Percentiles rank a stretch among this genome's conserved stretches.
phyloP scores from a whole-genome alignment of 2,113 vertebrate genomes.

The Pao palembangensis region DNA sequence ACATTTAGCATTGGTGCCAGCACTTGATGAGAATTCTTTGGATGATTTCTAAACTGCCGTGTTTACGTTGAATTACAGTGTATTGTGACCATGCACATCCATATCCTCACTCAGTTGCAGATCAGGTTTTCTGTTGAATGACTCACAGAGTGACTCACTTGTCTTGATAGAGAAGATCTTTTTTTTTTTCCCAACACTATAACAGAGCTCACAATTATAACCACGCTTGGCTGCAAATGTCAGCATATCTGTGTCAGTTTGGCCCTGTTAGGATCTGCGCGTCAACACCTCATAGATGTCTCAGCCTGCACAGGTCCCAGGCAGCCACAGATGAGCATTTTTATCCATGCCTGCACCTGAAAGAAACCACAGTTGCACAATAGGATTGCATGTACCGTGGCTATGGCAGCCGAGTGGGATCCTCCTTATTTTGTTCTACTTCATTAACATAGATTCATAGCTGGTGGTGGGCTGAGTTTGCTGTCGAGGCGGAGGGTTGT shows the following conservation, averaged over 20 bases:
- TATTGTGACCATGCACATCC: neutral
- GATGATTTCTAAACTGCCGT: no score
- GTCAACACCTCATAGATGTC: conserved; percentile 65
- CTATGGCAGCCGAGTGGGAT: conserved; percentile 18
- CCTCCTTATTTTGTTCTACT: conserved; percentile 65
- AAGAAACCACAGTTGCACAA: conserved; percentile 61
- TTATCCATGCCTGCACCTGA: conserved; percentile 69
- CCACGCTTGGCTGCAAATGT: conserved; percentile 64
- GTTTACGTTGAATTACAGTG: neutral
- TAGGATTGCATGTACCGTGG: conserved; percentile 38
- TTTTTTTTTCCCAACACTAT: conserved; percentile 33
- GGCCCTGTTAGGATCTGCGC: conserved; percentile 47
- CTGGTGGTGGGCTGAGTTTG: conserved; percentile 15
- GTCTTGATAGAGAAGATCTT: conserved; percentile 20
- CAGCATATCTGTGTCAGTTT: conserved; percentile 58
- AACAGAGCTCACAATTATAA: conserved; percentile 57
- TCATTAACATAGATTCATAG: conserved; percentile 61
- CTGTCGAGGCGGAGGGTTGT: neutral
- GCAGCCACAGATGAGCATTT: conserved; percentile 50
- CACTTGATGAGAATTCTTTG: no score
- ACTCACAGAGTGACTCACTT: conserved; percentile 29
- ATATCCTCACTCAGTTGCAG: conserved; percentile 12
- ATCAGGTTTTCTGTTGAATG: conserved; percentile 26
- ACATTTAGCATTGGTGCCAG: no score
- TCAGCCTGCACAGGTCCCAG: conserved; percentile 46